These are phyloP conservation scores for Palythoa grandiflora DNA, from an alignment of 92 coral and sea anemone genomes.

Conservation along the genomic window DNA sequence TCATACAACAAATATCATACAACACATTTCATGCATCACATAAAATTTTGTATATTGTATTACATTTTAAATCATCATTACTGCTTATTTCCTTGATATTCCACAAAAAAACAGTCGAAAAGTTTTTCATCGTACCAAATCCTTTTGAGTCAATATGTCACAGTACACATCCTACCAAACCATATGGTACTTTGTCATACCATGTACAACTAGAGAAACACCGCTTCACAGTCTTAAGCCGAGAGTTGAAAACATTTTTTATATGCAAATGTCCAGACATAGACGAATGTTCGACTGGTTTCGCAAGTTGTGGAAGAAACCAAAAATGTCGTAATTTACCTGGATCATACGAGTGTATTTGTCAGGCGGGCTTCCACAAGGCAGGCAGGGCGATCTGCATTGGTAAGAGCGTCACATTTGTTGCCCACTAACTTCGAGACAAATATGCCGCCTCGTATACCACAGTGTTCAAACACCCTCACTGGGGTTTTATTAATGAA, in stretches of 20 bases:
- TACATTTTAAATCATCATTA: no score
- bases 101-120: no score
- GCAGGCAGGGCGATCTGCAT: constrained; percentile 41
- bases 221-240: background rate
- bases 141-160: no score
- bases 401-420: constrained; percentile 19
- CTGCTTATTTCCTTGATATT: no score
- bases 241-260: background rate
- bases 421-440: background rate
- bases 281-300: constrained; percentile 34
- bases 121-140: no score
- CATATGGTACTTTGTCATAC: background rate
- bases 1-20: no score
- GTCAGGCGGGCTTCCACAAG: constrained; percentile 25
- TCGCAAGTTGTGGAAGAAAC: constrained; percentile 37
- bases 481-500: background rate
- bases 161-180: background rate
- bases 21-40: no score
- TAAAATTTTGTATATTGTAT: no score
- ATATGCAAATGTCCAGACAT: constrained; percentile 21
- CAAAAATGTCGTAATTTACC: constrained; percentile 45
- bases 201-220: background rate
- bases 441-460: background rate
- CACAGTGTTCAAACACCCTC: background rate
- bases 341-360: constrained; percentile 40